These are phyloP conservation scores for Pyrocephalus nanus DNA, from an alignment of 2,797 vertebrate genomes.

Conservation along the genomic window DNA sequence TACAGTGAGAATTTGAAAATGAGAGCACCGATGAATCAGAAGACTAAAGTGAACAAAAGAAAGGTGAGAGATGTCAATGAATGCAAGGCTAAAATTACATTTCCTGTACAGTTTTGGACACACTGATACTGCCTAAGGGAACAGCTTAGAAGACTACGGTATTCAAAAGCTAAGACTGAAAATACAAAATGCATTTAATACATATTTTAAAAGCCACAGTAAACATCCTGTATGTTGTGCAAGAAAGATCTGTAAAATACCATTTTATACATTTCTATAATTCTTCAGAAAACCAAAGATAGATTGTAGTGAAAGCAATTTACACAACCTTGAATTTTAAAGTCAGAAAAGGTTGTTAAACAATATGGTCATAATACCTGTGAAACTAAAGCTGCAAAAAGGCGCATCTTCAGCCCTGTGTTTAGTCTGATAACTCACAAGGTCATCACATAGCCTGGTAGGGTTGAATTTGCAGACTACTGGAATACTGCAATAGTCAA, in stretches of 20 bases:
- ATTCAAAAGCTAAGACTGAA: neutral
- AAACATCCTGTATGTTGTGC: neutral
- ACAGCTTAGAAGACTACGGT: neutral
- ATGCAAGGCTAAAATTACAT: conserved; percentile 30
- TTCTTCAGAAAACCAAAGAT: neutral
- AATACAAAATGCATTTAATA: neutral
- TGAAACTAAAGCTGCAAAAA: neutral
- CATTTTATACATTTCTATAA: neutral
- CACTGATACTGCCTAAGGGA: neutral
- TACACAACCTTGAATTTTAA: neutral
- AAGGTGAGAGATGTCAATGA: conserved; percentile 1
- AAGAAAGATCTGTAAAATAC: neutral
- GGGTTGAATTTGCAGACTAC: neutral
- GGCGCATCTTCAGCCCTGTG: neutral
- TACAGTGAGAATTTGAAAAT: conserved; percentile 18
- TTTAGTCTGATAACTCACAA: neutral
- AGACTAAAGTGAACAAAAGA: conserved; percentile 24
- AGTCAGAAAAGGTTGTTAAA: neutral
- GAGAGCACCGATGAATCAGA: conserved; percentile 7
- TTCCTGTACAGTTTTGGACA: neutral
- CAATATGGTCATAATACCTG: neutral
- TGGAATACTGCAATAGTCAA: neutral
- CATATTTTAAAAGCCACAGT: neutral
- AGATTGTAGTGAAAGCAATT: neutral
- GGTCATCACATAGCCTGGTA: rapidly evolving